phyloP scores from a whole-genome alignment of 2,888 invertebrate species.

The Pollenia amentaria region DNA sequence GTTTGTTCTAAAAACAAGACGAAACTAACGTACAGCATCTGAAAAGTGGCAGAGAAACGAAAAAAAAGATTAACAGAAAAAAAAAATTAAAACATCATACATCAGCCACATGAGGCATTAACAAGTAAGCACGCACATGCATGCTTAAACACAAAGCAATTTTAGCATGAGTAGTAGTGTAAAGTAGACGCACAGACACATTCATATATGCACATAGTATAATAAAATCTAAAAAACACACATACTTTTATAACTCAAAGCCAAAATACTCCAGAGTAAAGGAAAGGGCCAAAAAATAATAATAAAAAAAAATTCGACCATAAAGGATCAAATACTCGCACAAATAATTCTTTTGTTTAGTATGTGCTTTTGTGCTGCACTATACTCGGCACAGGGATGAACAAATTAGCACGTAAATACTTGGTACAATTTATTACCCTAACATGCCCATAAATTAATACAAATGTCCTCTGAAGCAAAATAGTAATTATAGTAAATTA shows the following conservation, averaged over 20 bases:
- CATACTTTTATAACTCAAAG: slow-evolving; percentile 30
- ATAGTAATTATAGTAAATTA: too few relatives aligned
- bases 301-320: slow-evolving; percentile 30
- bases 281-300: slow-evolving; percentile 26
- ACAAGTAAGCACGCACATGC: slow-evolving; percentile 69
- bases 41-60: neutral
- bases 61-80: slow-evolving; percentile 30
- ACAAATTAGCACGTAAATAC: neutral
- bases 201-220: neutral
- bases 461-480: neutral
- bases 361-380: slow-evolving; percentile 10
- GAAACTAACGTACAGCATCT: slow-evolving; percentile 10
- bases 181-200: slow-evolving; percentile 15
- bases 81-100: slow-evolving; percentile 66
- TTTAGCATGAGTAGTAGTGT: slow-evolving; percentile 13
- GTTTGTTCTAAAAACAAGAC: slow-evolving; percentile 22
- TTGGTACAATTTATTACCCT: neutral
- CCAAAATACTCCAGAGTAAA: slow-evolving; percentile 65
- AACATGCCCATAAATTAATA: neutral
- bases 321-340: slow-evolving; percentile 32
- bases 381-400: neutral
- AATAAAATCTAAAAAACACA: slow-evolving; percentile 17
- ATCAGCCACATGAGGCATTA: slow-evolving; percentile 71
- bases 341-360: slow-evolving; percentile 12
- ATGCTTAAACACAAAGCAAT: slow-evolving; percentile 68